Percentiles rank a stretch among this genome's conserved stretches.
These are phyloP conservation scores for Micropterix aruncella DNA, from an alignment of 2,888 invertebrate species.

Conservation along the genomic window DNA sequence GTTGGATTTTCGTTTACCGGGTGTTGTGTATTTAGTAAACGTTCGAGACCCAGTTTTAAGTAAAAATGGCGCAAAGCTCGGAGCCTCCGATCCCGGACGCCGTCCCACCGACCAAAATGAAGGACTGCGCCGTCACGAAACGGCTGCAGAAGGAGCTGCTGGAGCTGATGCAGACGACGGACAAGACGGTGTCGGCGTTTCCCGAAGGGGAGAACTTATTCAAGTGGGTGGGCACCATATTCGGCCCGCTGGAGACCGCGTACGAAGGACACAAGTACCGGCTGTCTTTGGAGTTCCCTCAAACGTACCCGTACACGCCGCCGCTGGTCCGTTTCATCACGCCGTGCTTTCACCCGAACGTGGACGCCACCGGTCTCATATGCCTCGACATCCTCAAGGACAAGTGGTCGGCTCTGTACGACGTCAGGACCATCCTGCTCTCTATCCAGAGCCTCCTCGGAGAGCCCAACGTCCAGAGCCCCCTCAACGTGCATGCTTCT, in stretches of 20 bases:
- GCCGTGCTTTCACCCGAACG: constrained; percentile 93
- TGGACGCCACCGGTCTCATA: constrained; percentile 77
- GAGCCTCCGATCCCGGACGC: too few species aligned
- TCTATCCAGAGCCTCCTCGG: constrained; percentile 88
- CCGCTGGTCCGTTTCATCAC: constrained; percentile 83
- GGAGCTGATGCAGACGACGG: constrained; percentile 79
- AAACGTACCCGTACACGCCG: constrained; percentile 87
- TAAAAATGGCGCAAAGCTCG: too few species aligned
- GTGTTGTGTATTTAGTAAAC: too few species aligned
- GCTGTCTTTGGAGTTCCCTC: constrained; percentile 80
- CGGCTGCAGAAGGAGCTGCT: constrained; percentile 81
- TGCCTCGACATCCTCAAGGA: constrained; percentile 94
- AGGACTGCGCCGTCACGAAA: too few species aligned
- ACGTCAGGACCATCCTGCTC: constrained; percentile 83
- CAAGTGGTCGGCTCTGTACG: constrained; percentile 94
- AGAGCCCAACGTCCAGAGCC: constrained; percentile 91
- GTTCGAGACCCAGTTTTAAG: too few species aligned
- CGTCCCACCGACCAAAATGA: too few species aligned
- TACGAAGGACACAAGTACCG: constrained; percentile 84
- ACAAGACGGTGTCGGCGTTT: constrained; percentile 90
- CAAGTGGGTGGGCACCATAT: constrained; percentile 93
- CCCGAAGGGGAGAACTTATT: constrained; percentile 94
- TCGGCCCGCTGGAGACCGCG: constrained; percentile 79
- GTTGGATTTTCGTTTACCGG: too few species aligned
- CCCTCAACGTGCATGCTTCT: constrained; percentile 82